Evolutionary conservation across 2,888 invertebrate genomes (phyloP), one percentile per base, ranked within the genome.

Genomic region (Schizaphis graminum): DNA sequence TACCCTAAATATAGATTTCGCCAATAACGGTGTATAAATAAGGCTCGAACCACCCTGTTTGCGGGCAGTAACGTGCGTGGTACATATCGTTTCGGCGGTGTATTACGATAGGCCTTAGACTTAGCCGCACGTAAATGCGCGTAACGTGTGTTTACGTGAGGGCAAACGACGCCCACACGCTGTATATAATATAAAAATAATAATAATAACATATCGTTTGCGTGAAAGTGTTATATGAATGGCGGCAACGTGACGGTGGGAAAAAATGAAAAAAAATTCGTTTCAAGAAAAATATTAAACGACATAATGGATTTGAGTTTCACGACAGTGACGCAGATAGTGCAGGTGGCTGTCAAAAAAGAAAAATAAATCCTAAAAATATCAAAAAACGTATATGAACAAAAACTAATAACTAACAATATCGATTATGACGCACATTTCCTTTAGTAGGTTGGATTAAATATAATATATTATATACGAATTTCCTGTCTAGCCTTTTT

Each of bases 91-190:
- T 77, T 41, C 77, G 77, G 77, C 21, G 85, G 86, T 61, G 47
- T 92, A 87, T 61, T n/a, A 57, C 57, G n/a, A 86, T 10, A 91
- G 86, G 86, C 41, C 61, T 92, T 86, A 28, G 47, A 47, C 35
- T 89, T 89, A 61, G 28, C 28, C 67, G 67, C 47, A 41, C 28
- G 28, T 92, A 87, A 92, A 86, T 61, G 61, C 49, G 61, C 86
- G 57, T 61, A 67, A 61, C 44, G 88, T 67, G 61, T 41, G 88
- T 67, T 44, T 41, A 67, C 67, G 90, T 24, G 49, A 24, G 35
- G 67, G 5, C 10, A 86, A 90, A 87, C 35, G 87, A 92, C 92
- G 92, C 92, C 92, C 87, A 87, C 87, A n/a, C 35, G 21, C 67
- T 26, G 57, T 47, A n/a, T 49, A 35, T 61, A 61, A n/a, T 13